Conservation (phyloP, 2,888 invertebrate genomes). For the Congeria kusceri region DNA sequence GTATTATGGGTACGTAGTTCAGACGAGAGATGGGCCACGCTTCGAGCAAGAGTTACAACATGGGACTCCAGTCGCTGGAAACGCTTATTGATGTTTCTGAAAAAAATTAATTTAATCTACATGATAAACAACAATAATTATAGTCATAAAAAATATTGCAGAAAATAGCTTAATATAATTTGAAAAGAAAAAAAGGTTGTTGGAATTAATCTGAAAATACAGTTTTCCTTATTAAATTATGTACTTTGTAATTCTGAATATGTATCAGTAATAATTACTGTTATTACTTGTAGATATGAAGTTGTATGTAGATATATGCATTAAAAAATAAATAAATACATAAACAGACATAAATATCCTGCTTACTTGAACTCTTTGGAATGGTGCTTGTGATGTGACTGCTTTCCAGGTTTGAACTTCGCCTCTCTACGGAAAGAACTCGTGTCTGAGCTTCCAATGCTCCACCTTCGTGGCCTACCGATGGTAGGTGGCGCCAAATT, state of each 20-base stretch:
- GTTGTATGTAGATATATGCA: too few species aligned
- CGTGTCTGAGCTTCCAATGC: slow-evolving; percentile 79
- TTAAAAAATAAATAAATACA: too few species aligned
- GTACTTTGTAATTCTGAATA: too few species aligned
- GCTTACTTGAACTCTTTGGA: slow-evolving; percentile 62
- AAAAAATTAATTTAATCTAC: neutral
- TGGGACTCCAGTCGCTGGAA: slow-evolving; percentile 96
- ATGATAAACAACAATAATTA: too few species aligned
- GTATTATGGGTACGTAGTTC: slow-evolving; percentile 96
- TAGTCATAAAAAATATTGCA: too few species aligned
- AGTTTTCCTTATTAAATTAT: too few species aligned
- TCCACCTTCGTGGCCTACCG: slow-evolving; percentile 72
- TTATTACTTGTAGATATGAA: too few species aligned
- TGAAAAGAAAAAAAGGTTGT: too few species aligned
- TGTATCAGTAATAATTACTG: too few species aligned
- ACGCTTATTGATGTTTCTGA: slow-evolving; percentile 92
- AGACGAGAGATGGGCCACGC: slow-evolving; percentile 95
- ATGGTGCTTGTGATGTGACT: slow-evolving; percentile 60
- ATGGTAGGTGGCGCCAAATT: slow-evolving; percentile 52
- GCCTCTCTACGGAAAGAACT: slow-evolving; percentile 71
- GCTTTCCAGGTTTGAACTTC: slow-evolving; percentile 64
- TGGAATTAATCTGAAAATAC: too few species aligned
- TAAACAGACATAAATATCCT: too few species aligned
- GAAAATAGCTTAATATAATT: too few species aligned
- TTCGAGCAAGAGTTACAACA: slow-evolving; percentile 95